Base-by-base conservation (phyloP, 2,797 vertebrate species). In the Periophthalmus magnuspinnatus region DNA sequence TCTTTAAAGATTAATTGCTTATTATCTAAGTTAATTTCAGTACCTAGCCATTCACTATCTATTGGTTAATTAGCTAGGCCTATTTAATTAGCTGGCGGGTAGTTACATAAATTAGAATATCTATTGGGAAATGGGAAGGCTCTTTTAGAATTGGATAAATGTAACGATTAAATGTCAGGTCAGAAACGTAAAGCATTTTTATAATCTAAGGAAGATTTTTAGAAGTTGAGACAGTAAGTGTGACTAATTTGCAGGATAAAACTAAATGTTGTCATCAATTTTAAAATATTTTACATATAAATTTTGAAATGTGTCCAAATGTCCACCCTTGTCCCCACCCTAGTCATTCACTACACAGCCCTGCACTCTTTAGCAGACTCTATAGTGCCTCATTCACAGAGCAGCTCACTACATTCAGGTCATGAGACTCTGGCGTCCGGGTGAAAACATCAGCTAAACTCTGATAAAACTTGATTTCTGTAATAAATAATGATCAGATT, bases 21-120 rank as follows among this genome's bases (percentile, higher is more conserved):
- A 65, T 65, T 65, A 50, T 50, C 45, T 32, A 32, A 65, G 45
- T 65, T 65, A 65, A 65, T 65, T 65, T 65, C 28, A 50, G 63
- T 65, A 65, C 50, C 47, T n/a, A 21, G 47, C 47, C 28, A 65
- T 50, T 65, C 47, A 52, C 63, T 65, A 50, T 65, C 63, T 50
- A 65, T 33, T 50, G 63, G 22, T 65, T 36, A 28, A 38, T 48
- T 22, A 61, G 56, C 32, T n/a, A 21, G 57, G 63, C 63, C 63
- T 52, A 33, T 32, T 65, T 65, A 65, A 65, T 65, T 65, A 50
- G 45, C 45, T 65, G 33, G 47, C 19, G 47, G 45, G 45, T 65
- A 65, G 63, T 65, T 65, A 65, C 28, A 50, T 65, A 65, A 50
- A 50, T 33, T 50, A 52, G 45, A 9, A 34, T 41, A 62, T 62